These are phyloP conservation scores for Tridacna crocea DNA, from an alignment of 2,888 invertebrate genomes.

Conservation along the genomic window DNA sequence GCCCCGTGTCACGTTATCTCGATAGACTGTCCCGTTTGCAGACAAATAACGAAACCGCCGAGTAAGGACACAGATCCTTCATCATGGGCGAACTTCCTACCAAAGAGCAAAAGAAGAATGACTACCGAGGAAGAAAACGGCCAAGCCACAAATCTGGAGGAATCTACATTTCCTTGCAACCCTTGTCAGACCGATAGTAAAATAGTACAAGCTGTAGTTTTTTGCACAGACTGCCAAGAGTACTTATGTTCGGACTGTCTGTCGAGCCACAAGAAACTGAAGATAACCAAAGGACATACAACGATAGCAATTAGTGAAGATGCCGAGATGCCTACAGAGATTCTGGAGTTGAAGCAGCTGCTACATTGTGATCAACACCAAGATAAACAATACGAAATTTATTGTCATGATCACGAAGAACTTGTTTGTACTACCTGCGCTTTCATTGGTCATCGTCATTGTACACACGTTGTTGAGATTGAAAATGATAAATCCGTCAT, in stretches of 20 bases:
- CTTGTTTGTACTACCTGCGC: constrained; percentile 12
- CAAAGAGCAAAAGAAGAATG: background rate
- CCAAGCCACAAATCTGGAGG: background rate
- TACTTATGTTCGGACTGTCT: constrained; percentile 4
- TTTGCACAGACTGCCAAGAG: constrained; percentile 3
- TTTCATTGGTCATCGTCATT: constrained; percentile 6
- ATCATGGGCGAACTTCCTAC: background rate
- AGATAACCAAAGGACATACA: constrained; percentile 1
- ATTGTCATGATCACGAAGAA: constrained; percentile 9
- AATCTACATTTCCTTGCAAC: background rate
- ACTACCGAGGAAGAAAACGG: background rate
- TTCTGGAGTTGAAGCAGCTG: background rate
- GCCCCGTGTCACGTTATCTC: too few species aligned
- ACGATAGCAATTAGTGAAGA: background rate
- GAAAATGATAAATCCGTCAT: background rate
- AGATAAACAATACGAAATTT: background rate
- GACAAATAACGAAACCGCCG: constrained; percentile 2
- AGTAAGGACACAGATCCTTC: background rate
- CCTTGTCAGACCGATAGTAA: background rate
- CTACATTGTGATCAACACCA: background rate
- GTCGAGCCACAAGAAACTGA: constrained; percentile 13
- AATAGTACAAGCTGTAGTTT: background rate
- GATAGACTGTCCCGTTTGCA: constrained; percentile 8
- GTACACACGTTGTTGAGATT: background rate
- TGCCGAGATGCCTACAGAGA: background rate